Percentiles rank a stretch among this genome's conserved stretches.
phyloP scores from a whole-genome alignment of 2,888 invertebrate genomes.

The Hydriomena furcata region DNA sequence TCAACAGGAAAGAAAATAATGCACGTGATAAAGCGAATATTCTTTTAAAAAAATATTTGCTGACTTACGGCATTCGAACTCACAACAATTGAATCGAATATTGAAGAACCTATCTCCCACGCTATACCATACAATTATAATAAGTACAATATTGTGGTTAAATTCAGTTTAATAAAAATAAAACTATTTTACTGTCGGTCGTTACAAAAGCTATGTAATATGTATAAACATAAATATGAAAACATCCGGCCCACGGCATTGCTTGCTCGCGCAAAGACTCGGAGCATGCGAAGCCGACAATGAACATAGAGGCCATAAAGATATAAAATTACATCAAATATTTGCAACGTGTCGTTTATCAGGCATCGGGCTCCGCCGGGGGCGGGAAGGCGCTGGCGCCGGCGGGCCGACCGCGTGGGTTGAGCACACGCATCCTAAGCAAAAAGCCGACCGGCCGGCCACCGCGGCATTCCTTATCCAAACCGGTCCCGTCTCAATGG shows the following conservation, averaged over 20 bases:
- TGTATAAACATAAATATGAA: not conserved
- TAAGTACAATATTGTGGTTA: no score
- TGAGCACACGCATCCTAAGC: constrained; percentile 64
- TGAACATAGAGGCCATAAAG: constrained; percentile 30
- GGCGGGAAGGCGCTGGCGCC: constrained; percentile 60
- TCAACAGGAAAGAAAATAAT: no score
- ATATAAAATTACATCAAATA: constrained; percentile 57
- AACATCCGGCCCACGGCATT: constrained; percentile 11
- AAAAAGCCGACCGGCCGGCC: constrained; percentile 68
- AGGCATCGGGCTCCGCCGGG: constrained; percentile 48
- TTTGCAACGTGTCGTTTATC: constrained; percentile 71
- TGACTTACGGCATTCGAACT: no score
- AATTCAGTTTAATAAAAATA: no score
- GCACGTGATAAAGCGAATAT: no score
- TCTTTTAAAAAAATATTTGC: no score
- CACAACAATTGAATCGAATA: no score
- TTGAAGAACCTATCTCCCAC: no score
- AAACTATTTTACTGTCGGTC: no score
- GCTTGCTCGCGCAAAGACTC: constrained; percentile 2
- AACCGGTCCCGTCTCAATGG: constrained; percentile 78
- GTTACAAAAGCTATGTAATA: not conserved
- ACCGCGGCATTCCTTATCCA: constrained; percentile 69
- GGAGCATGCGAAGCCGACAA: constrained; percentile 9
- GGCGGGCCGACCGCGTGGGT: constrained; percentile 66
- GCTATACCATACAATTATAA: no score